These are phyloP conservation scores for Zoroaster sp. DNA, from an alignment of 53 echinoderm and acorn worm genomes.

Conservation along the genomic window DNA sequence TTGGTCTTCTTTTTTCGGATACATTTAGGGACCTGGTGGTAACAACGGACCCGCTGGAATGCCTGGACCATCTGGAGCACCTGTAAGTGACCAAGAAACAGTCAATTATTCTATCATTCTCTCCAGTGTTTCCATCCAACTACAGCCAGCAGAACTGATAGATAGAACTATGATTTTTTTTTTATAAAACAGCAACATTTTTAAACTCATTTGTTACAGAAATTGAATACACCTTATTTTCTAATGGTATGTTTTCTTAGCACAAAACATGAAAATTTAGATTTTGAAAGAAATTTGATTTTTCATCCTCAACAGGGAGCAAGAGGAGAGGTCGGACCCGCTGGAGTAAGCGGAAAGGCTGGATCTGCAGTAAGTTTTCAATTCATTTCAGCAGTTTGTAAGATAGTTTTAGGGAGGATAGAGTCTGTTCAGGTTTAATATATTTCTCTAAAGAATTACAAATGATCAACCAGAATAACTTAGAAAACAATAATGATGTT, in stretches of 20 bases:
- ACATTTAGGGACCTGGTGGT: slow-evolving; percentile 3
- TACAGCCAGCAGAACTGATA: not conserved
- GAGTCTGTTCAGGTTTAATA: no score
- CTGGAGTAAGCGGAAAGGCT: slow-evolving; percentile 2
- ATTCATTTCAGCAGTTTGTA: no score
- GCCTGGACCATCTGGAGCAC: slow-evolving; percentile 12
- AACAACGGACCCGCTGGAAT: not conserved
- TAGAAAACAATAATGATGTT: no score
- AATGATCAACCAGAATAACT: no score
- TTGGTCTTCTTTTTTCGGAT: not conserved
- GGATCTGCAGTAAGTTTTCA: slow-evolving; percentile 40
- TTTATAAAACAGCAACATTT: not conserved
- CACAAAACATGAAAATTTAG: not conserved
- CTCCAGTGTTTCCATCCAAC: not conserved
- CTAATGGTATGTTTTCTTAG: not conserved
- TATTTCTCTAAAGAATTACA: no score
- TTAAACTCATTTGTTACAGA: not conserved
- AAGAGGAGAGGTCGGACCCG: slow-evolving; percentile 17
- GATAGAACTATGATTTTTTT: not conserved
- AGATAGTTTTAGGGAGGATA: no score
- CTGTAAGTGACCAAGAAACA: not conserved
- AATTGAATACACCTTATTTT: not conserved
- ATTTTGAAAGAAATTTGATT: not conserved
- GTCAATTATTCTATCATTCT: not conserved
- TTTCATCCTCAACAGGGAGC: not conserved